Evolutionary conservation across 1,140 invertebrate genomes (phyloP).

Genomic region (honey bee (Apis mellifera)): DNA sequence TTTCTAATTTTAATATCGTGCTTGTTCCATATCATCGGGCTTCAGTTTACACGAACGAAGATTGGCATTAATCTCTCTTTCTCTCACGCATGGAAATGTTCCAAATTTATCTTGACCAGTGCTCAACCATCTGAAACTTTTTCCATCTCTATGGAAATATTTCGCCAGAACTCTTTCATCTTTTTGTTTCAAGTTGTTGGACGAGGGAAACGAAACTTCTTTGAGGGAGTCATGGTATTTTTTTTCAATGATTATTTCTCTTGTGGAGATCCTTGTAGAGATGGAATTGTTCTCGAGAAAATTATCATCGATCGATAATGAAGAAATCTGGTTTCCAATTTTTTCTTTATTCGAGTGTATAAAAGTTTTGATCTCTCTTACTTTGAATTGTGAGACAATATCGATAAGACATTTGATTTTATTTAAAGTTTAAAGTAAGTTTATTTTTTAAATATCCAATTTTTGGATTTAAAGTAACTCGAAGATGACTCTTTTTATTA

Average conservation of each 20-base stretch:
- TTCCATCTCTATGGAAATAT: slow-evolving; percentile 14
- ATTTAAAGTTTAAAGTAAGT: too few relatives aligned
- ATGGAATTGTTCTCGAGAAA: too few relatives aligned
- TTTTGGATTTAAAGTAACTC: too few relatives aligned
- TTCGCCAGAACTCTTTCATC: too few relatives aligned
- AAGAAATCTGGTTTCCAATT: too few relatives aligned
- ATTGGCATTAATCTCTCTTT: background rate
- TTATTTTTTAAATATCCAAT: too few relatives aligned
- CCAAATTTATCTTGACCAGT: background rate
- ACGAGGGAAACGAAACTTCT: background rate
- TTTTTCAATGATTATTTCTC: background rate
- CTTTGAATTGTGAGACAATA: too few relatives aligned
- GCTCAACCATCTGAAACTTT: background rate
- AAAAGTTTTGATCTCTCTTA: too few relatives aligned
- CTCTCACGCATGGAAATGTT: background rate
- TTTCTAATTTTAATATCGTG: slow-evolving; percentile 18
- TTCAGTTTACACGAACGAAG: background rate
- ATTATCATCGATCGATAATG: too few relatives aligned
- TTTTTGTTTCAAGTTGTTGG: background rate
- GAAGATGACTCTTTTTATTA: too few relatives aligned
- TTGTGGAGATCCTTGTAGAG: background rate
- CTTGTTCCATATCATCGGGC: background rate
- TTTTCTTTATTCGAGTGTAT: too few relatives aligned
- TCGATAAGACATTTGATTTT: too few relatives aligned
- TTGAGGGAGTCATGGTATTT: background rate